Conservation (phyloP, 2,113 vertebrate species). For the Campylomormyrus tamandua region DNA sequence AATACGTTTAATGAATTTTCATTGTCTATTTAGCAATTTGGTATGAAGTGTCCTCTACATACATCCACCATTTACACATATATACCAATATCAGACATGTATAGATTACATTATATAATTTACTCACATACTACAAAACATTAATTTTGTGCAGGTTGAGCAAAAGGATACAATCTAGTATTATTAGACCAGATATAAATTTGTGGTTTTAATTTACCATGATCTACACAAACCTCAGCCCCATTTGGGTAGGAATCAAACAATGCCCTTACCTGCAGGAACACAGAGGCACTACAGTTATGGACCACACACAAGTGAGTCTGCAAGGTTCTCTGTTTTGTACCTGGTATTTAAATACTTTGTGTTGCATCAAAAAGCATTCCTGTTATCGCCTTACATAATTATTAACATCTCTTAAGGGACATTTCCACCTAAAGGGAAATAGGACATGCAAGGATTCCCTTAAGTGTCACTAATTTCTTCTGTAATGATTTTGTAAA, state of each 20-base stretch:
- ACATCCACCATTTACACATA: background rate
- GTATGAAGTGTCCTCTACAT: background rate
- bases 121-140: background rate
- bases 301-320: background rate
- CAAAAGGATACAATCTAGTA: background rate
- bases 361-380: background rate
- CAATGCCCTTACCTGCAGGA: background rate
- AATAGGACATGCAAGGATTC: background rate
- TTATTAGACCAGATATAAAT: background rate
- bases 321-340: background rate
- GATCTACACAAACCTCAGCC: background rate
- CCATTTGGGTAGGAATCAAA: background rate
- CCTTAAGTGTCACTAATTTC: background rate
- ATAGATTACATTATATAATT: background rate
- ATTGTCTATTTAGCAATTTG: background rate
- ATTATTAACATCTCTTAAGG: background rate
- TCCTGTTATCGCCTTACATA: background rate
- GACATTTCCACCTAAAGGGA: background rate
- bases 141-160: background rate
- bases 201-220: background rate
- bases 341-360: background rate
- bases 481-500: background rate
- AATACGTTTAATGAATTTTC: background rate
- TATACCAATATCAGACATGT: background rate
- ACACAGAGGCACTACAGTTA: background rate